Evolutionary conservation across 2,888 invertebrate species (phyloP), one percentile per base, ranked within the genome.

Genomic region (Emmelina monodactyla): DNA sequence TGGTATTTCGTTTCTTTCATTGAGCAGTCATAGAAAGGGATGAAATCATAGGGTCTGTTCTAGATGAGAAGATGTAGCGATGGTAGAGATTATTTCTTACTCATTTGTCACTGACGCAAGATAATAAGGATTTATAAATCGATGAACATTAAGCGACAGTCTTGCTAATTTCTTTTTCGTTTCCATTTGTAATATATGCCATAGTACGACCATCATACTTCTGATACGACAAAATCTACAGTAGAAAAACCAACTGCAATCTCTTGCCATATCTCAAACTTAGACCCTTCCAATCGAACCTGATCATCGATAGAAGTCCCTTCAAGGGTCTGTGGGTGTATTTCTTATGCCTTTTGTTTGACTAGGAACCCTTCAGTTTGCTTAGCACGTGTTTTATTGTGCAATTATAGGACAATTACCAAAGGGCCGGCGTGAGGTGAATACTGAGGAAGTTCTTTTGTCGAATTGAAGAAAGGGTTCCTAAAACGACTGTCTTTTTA

Each of bases 341-440:
- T 58, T 25, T 29, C 29, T 14, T 14, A 4, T 5, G 14, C 3
- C 29, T 12, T 13, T 70, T 69, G 70, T 73, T 55, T 53, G 50
- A 42, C 40, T 30, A 43, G 45, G 55, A 62, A 63, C 73, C 72
- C 72, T 71, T 67, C 61, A 53, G 58, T 65, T 61, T 58, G 58
- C 45, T 44, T 50, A 72, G 68, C 76, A 75, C 75, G 73, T 73
- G 76, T 69, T 68, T 64, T 66, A 75, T 73, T 73, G 72, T 64
- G 50, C 67, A 72, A 67, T 75, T 67, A 71, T 62, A 65, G 56
- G 52, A 63, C 71, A 70, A 75, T 70, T 66, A 70, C 57, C 52
- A 50, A 45, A 45, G 58, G 58, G 57, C 45, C 38, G 48, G 47
- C 45, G 49, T 54, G 53, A 53, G 49, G 46, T 48, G 59, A 62